Base-by-base conservation (phyloP, 2,797 vertebrate species). In the Sphenopsis melanotis region DNA sequence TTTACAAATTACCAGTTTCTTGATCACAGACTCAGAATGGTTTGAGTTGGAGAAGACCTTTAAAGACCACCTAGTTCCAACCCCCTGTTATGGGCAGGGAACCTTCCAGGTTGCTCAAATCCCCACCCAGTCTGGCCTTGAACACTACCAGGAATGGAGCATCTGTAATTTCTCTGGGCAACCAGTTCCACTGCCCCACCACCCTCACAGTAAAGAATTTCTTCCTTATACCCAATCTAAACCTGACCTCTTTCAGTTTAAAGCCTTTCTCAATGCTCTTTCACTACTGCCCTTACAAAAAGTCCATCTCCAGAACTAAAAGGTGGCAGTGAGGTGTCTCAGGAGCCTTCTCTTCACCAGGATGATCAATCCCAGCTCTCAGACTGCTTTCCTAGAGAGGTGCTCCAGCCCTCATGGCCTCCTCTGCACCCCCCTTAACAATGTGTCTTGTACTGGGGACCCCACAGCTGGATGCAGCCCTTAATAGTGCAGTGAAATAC, bases 71-170 rank as follows among this genome's bases (percentile, higher is more conserved):
- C 30, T 12, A 29, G 27, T 26, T 72, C 27, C 27, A 92, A 10
- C 0, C 4, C 5, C 3, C 5, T 41, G 44, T 10, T 15, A 27
- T 19, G 8, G 13, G 15, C 15, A 83, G 11, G 3, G 36, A 72
- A 39, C 2, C 8, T 66, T 34, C 17, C 19, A 63, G 32, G 12
- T 36, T 68, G 19, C 36, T 55, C 49, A 57, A 32, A 83, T 34
- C 27, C 42, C 11, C 9, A 15, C 10, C 27, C 23, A 27, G 2
- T 12, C 27, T 37, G 42, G 12, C 55, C 65, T 72, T 55, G 50
- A 59, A 39, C 16, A 39, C 14, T 15, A 4, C 21, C 12, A 42
- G 12, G 15, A 30, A 30, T 6, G 12, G 5, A 4, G 10, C 26
- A 42, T 18, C 14, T 59, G 13, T 30, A 53, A 6, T n/a, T 46